phyloP scores from a whole-genome alignment of 2,797 vertebrate species.

The Sebastes reedi region DNA sequence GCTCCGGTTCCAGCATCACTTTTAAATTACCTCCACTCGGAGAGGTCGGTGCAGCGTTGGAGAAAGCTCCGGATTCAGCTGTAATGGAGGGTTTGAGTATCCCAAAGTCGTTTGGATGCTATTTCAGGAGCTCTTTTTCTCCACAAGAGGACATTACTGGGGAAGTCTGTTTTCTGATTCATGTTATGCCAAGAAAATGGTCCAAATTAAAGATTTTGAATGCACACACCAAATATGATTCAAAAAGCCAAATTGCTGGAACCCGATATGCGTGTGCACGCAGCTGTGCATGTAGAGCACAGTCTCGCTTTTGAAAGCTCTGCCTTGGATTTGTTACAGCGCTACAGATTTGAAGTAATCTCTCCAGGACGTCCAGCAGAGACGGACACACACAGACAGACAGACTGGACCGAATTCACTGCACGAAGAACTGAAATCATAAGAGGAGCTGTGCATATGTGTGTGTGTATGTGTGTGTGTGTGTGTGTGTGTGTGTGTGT shows the following conservation, averaged over 20 bases:
- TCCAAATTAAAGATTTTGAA: slow-evolving; percentile 32
- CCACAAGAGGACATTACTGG: not conserved
- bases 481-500: not conserved
- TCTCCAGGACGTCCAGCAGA: slow-evolving; percentile 8
- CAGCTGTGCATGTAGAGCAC: not conserved
- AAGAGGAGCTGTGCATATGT: not conserved
- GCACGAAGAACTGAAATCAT: not conserved
- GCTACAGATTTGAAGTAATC: slow-evolving; percentile 10
- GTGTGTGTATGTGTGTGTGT: not conserved
- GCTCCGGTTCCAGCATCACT: slow-evolving; percentile 9
- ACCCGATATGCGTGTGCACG: not conserved
- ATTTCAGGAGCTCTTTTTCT: slow-evolving; percentile 12
- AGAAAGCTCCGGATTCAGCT: slow-evolving; percentile 9
- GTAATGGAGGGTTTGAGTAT: slow-evolving; percentile 23
- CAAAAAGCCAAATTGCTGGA: slow-evolving; percentile 12
- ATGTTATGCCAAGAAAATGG: slow-evolving; percentile 20
- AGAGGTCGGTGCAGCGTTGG: not conserved
- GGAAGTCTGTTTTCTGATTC: not conserved
- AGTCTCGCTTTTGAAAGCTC: slow-evolving; percentile 1
- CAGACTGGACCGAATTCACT: not conserved
- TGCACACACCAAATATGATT: not conserved
- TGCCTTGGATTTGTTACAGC: slow-evolving; percentile 20
- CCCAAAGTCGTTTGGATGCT: slow-evolving; percentile 14
- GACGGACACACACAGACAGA: not conserved
- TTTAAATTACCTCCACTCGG: not conserved